A percentile compares a stretch with the other conserved stretches of the same genome.
phyloP scores from a whole-genome alignment of 1,140 invertebrate genomes.

The Drosophila lowei region DNA sequence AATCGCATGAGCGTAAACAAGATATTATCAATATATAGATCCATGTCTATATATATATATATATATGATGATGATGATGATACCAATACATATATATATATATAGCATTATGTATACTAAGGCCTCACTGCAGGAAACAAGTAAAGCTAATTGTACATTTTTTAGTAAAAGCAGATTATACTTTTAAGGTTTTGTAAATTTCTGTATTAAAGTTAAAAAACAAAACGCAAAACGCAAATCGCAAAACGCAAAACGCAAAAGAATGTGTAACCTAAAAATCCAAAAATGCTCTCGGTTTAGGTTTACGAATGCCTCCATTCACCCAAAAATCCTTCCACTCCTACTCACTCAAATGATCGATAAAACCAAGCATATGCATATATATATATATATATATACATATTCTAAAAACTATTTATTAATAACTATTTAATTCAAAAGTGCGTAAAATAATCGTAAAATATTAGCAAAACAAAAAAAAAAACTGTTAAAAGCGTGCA shows the following conservation, averaged over 20 bases:
- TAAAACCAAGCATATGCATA: constrained; percentile 24
- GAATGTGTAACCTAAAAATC: constrained; percentile 28
- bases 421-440: constrained; percentile 67
- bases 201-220: constrained; percentile 72
- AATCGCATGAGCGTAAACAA: constrained; percentile 40
- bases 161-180: constrained; percentile 39
- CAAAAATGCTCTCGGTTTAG: constrained; percentile 68
- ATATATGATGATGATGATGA: constrained; percentile 4
- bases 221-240: constrained; percentile 10
- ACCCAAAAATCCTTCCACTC: constrained; percentile 46
- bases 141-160: constrained; percentile 44
- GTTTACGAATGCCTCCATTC: constrained; percentile 55
- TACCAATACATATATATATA: constrained; percentile 21
- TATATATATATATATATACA: constrained; percentile 37
- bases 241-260: constrained; percentile 11
- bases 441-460: constrained; percentile 65
- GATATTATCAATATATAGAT: constrained; percentile 60
- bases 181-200: constrained; percentile 62
- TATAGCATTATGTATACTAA: constrained; percentile 25
- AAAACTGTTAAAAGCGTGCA: constrained; percentile 51
- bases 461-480: constrained; percentile 62
- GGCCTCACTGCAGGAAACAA: constrained; percentile 10
- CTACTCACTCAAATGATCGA: constrained; percentile 37
- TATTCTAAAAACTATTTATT: constrained; percentile 72
- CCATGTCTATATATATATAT: constrained; percentile 32